phyloP scores from a whole-genome alignment of 2,113 vertebrate species.

The Tor tambroides region DNA sequence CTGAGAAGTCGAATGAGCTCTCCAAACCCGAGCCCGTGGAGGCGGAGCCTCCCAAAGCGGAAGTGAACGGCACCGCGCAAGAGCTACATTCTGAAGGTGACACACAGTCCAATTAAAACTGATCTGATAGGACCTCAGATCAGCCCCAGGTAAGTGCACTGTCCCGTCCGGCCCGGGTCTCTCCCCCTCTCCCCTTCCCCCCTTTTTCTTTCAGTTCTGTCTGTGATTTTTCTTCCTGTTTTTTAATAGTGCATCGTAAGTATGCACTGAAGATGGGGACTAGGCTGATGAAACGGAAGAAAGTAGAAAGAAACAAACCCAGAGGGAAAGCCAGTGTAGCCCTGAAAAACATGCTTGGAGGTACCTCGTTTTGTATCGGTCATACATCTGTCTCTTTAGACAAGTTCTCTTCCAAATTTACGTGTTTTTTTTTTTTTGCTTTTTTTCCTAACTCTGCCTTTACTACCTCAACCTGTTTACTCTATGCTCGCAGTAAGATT shows the following conservation, averaged over 20 bases:
- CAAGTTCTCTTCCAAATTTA: conserved; percentile 68
- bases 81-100: conserved; percentile 99
- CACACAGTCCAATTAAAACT: conserved; percentile 99
- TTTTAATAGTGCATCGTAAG: conserved; percentile 99
- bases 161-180: conserved; percentile 85
- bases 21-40: conserved; percentile 90
- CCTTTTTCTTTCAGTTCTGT: conserved; percentile 84
- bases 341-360: conserved; percentile 97
- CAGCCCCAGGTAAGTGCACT: conserved; percentile 99
- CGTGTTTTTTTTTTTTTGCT: conserved; percentile 42
- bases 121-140: conserved; percentile 99
- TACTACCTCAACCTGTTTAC: conserved; percentile 60
- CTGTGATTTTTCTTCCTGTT: conserved; percentile 86
- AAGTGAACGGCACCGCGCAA: conserved; percentile 96
- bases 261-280: conserved; percentile 99
- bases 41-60: conserved; percentile 84
- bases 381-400: conserved; percentile 71
- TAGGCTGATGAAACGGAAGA: conserved; percentile 93
- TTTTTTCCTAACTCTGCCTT: conserved; percentile 55
- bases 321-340: conserved; percentile 99
- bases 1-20: conserved; percentile 84
- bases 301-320: conserved; percentile 94
- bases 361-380: conserved; percentile 93
- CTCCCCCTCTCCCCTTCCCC: conserved; percentile 72
- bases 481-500: conserved; percentile 51